Conservation (phyloP, 2,888 invertebrate species). For the Pseudeuparius sepicola region DNA sequence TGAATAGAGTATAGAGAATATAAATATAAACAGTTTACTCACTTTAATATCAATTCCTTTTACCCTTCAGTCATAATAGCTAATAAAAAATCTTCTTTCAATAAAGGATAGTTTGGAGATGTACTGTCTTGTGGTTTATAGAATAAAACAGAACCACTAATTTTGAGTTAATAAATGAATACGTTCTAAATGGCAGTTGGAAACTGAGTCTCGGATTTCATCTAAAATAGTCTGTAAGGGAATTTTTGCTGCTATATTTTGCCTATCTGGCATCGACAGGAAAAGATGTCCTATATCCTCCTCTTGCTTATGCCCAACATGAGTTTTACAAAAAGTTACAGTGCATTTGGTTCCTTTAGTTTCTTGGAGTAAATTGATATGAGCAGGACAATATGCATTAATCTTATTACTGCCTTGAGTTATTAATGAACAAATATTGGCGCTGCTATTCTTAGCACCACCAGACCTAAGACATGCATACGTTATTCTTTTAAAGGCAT, state of each 20-base stretch:
- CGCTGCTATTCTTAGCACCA: slow-evolving; percentile 9
- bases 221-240: slow-evolving; percentile 10
- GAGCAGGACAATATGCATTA: slow-evolving; percentile 15
- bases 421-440: slow-evolving; percentile 9
- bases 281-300: slow-evolving; percentile 13
- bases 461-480: slow-evolving; percentile 16
- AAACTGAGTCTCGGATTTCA: slow-evolving; percentile 7
- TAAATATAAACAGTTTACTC: too few species aligned
- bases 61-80: too few species aligned
- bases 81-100: too few species aligned
- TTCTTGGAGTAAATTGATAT: slow-evolving; percentile 6
- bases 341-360: slow-evolving; percentile 6
- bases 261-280: slow-evolving; percentile 5
- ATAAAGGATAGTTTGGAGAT: too few species aligned
- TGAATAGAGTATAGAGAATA: too few species aligned
- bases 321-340: slow-evolving; percentile 13
- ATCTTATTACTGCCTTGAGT: slow-evolving; percentile 15
- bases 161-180: slow-evolving; percentile 10
- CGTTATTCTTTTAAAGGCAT: slow-evolving; percentile 7
- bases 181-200: slow-evolving; percentile 10
- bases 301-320: slow-evolving; percentile 13
- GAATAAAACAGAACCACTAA: too few species aligned
- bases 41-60: too few species aligned
- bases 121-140: too few species aligned
- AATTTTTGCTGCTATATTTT: slow-evolving; percentile 8